These are phyloP conservation scores for Styela plicata DNA, from an alignment of 23 tunicate genomes.

Conservation along the genomic window DNA sequence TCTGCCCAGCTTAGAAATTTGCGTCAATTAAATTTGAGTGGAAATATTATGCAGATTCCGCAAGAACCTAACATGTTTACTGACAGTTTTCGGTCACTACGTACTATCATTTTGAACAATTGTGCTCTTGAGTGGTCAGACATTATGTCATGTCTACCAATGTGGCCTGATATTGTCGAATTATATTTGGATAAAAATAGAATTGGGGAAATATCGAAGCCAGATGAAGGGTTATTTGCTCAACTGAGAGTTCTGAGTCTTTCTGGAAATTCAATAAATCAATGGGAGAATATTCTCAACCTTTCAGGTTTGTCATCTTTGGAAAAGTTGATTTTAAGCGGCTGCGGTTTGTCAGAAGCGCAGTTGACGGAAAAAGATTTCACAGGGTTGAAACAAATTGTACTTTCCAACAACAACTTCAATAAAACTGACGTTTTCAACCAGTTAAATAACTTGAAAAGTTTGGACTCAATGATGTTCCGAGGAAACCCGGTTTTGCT, in stretches of 20 bases:
- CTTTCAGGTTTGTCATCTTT: conserved; percentile 39
- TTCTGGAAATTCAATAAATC: conserved; percentile 40
- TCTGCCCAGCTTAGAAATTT: conserved; percentile 35
- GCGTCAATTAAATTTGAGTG: conserved; percentile 39
- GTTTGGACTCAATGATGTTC: conserved; percentile 27
- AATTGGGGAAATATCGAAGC: conserved; percentile 34
- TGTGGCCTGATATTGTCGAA: conserved; percentile 67
- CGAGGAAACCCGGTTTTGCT: conserved; percentile 40
- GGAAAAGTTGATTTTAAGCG: conserved; percentile 32
- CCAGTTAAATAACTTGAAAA: conserved; percentile 55
- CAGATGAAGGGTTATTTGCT: conserved; percentile 10
- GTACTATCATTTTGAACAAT: conserved; percentile 58
- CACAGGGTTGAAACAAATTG: conserved; percentile 26
- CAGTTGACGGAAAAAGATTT: conserved; percentile 25
- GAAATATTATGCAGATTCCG: conserved; percentile 28
- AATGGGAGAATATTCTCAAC: conserved; percentile 43
- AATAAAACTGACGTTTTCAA: conserved; percentile 52
- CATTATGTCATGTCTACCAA: conserved; percentile 16
- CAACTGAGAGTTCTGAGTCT: conserved; percentile 35
- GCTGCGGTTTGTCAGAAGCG: conserved; percentile 40
- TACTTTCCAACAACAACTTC: conserved; percentile 40
- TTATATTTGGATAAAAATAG: conserved; percentile 49
- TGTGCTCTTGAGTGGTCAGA: conserved; percentile 64
- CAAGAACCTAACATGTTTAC: neutral
- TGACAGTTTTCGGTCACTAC: conserved; percentile 32